phyloP scores from a whole-genome alignment of 2,797 vertebrate genomes.

The Darevskia mixta region DNA sequence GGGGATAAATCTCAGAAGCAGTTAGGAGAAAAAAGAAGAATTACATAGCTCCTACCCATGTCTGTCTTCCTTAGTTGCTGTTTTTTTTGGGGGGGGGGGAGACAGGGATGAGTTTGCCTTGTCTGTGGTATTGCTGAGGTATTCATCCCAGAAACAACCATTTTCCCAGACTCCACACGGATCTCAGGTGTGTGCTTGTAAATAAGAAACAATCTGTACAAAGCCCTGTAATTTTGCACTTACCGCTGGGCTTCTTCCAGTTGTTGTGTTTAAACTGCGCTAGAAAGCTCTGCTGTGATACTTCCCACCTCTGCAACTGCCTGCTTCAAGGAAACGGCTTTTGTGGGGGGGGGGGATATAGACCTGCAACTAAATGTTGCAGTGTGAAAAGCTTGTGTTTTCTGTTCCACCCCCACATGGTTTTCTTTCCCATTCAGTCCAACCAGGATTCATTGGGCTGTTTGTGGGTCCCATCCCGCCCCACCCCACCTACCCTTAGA shows the following conservation, averaged over 20 bases:
- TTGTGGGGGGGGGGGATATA: too few relatives aligned
- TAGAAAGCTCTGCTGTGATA: neutral
- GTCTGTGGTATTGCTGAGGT: neutral
- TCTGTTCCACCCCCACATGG: too few relatives aligned
- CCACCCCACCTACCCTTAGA: too few relatives aligned
- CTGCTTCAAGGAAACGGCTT: neutral
- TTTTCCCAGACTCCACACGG: neutral
- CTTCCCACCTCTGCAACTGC: neutral
- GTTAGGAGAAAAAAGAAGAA: neutral
- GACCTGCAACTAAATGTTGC: neutral
- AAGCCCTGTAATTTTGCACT: neutral
- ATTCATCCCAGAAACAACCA: neutral
- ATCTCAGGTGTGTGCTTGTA: neutral
- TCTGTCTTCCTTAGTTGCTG: neutral
- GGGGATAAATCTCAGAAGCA: neutral
- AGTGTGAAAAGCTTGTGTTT: too few relatives aligned
- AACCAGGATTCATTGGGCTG: too few relatives aligned
- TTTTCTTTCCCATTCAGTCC: too few relatives aligned
- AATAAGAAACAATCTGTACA: neutral
- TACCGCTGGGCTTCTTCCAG: neutral
- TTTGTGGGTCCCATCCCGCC: too few relatives aligned
- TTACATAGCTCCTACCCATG: neutral
- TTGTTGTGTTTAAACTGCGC: neutral
- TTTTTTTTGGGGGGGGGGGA: neutral
- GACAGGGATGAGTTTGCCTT: neutral